phyloP scores from a whole-genome alignment of 2,888 invertebrate genomes.

The Halocaridina rubra region DNA sequence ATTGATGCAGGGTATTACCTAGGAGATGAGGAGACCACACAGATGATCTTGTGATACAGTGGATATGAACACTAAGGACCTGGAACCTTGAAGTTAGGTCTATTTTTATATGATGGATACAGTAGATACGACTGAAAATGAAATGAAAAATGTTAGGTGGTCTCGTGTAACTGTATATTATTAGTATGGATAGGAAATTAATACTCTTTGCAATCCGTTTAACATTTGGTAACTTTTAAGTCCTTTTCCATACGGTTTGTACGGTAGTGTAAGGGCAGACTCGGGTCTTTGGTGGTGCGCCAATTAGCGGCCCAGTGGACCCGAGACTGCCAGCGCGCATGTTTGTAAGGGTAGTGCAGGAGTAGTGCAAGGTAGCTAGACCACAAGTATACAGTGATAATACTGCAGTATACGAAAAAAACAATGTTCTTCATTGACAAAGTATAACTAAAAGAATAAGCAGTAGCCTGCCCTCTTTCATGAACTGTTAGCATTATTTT shows the following conservation, averaged over 20 bases:
- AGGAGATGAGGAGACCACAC: conserved; percentile 54
- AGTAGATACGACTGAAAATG: conserved; percentile 41
- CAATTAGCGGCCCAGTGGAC: conserved; percentile 25
- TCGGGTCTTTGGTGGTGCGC: conserved; percentile 30
- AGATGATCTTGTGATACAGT: conserved; percentile 38
- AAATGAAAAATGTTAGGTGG: conserved; percentile 46
- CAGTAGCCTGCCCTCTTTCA: conserved; percentile 59
- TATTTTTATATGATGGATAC: conserved; percentile 57
- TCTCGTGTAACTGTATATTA: conserved; percentile 60
- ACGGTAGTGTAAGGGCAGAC: conserved; percentile 56
- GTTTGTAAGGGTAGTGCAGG: conserved; percentile 61
- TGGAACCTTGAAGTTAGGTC: conserved; percentile 59
- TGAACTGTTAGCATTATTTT: conserved; percentile 60
- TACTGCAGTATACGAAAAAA: conserved; percentile 64
- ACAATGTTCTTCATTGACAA: conserved; percentile 64
- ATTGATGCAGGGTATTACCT: conserved; percentile 59
- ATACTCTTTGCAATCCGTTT: conserved; percentile 60
- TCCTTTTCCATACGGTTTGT: conserved; percentile 62
- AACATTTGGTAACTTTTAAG: conserved; percentile 58
- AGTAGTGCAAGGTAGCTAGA: conserved; percentile 63
- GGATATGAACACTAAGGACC: conserved; percentile 57
- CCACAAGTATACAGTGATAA: conserved; percentile 64
- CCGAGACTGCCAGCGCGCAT: conserved; percentile 51
- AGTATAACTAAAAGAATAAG: conserved; percentile 59
- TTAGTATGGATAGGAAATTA: conserved; percentile 58